Conservation (phyloP, 2,113 vertebrate species). For the Aegotheles bennettii region DNA sequence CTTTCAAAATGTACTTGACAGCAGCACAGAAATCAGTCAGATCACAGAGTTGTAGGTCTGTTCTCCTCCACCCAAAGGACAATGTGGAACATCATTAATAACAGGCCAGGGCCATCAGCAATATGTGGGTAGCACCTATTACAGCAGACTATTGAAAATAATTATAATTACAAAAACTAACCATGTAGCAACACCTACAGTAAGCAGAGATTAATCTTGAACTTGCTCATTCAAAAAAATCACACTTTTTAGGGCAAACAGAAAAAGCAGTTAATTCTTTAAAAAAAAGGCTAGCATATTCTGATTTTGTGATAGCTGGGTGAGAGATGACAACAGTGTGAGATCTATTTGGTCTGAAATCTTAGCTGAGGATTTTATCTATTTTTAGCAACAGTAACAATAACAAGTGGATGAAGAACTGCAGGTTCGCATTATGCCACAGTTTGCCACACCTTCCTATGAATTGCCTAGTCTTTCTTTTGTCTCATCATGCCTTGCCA, state of each 20-base stretch:
- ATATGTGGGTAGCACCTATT: not conserved
- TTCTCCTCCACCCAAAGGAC: not conserved
- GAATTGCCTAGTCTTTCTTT: not conserved
- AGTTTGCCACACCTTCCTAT: not conserved
- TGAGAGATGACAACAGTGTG: not conserved
- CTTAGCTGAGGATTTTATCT: not conserved
- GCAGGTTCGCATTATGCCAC: not conserved
- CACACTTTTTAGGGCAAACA: not conserved
- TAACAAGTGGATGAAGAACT: not conserved
- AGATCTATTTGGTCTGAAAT: not conserved
- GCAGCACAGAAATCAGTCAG: not conserved
- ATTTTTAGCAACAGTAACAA: constrained; percentile 26
- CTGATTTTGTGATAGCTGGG: not conserved
- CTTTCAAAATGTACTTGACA: not conserved
- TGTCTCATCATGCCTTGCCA: not conserved
- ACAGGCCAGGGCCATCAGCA: not conserved
- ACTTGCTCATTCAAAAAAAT: not conserved
- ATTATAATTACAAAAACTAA: not conserved
- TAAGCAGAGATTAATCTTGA: not conserved
- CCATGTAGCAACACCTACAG: not conserved
- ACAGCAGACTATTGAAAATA: not conserved
- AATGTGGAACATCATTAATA: not conserved
- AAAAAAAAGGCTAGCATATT: not conserved
- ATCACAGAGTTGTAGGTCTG: not conserved
- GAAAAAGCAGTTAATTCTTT: not conserved